A percentile compares a stretch with the other conserved stretches of the same genome.
Conservation (phyloP, 2,797 vertebrate genomes). For the Eptatretus atami region DNA sequence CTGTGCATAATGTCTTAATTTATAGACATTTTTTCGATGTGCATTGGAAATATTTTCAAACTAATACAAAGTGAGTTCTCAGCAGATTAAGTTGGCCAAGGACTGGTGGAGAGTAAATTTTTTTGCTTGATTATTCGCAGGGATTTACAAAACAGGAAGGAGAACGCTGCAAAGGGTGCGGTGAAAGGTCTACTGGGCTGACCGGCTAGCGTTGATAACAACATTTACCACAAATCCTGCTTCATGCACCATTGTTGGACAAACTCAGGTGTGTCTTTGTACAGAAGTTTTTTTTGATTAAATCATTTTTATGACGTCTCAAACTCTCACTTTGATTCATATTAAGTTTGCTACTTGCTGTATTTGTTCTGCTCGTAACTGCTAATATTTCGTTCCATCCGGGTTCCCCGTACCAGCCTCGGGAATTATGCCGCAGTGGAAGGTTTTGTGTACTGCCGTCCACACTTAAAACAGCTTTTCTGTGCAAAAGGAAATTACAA, state of each 20-base stretch:
- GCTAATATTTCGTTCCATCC: background rate
- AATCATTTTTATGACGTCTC: background rate
- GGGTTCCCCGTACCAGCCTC: conserved; percentile 23
- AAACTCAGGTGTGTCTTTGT: conserved; percentile 46
- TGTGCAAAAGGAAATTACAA: conserved; percentile 98
- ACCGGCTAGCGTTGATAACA: conserved; percentile 64
- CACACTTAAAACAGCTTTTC: conserved; percentile 93
- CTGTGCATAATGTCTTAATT: too few species aligned
- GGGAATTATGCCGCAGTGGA: conserved; percentile 57
- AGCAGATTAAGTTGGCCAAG: too few species aligned
- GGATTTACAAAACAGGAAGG: conserved; percentile 14
- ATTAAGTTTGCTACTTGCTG: background rate
- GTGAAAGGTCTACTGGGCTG: conserved; percentile 81
- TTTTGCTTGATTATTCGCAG: too few species aligned
- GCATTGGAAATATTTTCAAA: too few species aligned
- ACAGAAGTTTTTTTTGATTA: background rate
- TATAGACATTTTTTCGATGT: too few species aligned
- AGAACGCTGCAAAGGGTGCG: conserved; percentile 52
- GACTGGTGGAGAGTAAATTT: too few species aligned
- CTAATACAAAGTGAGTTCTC: too few species aligned
- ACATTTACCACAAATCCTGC: conserved; percentile 54
- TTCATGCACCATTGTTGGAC: conserved; percentile 96
- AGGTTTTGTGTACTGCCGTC: conserved; percentile 89
- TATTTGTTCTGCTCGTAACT: background rate
- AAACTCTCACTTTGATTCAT: background rate